A percentile compares a stretch with the other conserved stretches of the same genome.
These are phyloP conservation scores for Tortrix viridana DNA, from an alignment of 2,888 invertebrate species.

Conservation along the genomic window DNA sequence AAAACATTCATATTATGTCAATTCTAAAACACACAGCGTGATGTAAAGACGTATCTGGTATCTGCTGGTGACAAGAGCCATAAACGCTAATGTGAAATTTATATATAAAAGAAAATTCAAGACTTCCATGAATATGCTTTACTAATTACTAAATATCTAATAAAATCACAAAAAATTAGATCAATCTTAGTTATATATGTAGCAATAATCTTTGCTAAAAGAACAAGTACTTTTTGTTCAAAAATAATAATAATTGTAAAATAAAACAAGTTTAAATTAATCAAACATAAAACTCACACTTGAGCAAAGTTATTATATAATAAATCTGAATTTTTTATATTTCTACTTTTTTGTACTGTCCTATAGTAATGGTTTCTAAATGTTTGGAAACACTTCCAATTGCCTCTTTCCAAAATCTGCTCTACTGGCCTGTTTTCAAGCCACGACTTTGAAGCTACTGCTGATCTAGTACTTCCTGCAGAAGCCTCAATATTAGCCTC, in stretches of 20 bases:
- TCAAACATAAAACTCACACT: background rate
- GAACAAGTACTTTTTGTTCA: too few relatives aligned
- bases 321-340: background rate
- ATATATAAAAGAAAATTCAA: too few relatives aligned
- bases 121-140: too few relatives aligned
- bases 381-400: constrained; percentile 38
- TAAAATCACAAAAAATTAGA: too few relatives aligned
- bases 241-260: background rate
- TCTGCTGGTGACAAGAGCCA: too few relatives aligned
- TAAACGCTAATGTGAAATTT: too few relatives aligned
- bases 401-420: constrained; percentile 39
- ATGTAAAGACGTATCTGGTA: too few relatives aligned
- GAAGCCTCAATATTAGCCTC: constrained; percentile 36
- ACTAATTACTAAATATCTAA: too few relatives aligned
- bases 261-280: background rate
- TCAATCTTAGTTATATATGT: too few relatives aligned
- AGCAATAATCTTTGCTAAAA: too few relatives aligned
- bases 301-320: background rate
- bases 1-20: background rate
- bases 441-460: constrained; percentile 42
- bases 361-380: constrained; percentile 39
- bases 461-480: constrained; percentile 38
- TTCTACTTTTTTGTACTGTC: background rate
- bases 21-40: too few relatives aligned
- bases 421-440: constrained; percentile 38